These are phyloP conservation scores for Archilochus colubris DNA, from an alignment of 2,113 vertebrate genomes.

Conservation along the genomic window DNA sequence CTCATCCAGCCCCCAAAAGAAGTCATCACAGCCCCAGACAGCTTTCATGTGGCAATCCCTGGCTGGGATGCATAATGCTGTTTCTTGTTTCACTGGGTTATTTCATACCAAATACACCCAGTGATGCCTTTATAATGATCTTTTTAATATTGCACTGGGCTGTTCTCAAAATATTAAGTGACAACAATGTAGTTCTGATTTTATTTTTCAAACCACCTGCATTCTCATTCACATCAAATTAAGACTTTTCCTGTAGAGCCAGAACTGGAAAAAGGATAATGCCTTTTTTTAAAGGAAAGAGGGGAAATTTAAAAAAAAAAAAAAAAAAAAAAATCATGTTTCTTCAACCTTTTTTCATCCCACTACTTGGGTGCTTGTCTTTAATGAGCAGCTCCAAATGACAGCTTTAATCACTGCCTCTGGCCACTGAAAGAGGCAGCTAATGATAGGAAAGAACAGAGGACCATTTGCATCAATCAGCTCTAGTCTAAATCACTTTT, in stretches of 20 bases:
- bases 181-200: conserved; percentile 18
- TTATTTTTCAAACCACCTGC: conserved; percentile 59
- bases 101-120: conserved; percentile 56
- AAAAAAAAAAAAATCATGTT: conserved; percentile 17
- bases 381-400: conserved; percentile 99
- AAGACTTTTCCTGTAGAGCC: conserved; percentile 48
- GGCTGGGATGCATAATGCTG: not conserved
- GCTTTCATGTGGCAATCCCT: not conserved
- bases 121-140: conserved; percentile 52
- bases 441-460: conserved; percentile 99
- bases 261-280: conserved; percentile 51
- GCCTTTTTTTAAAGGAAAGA: not conserved
- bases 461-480: conserved; percentile 99
- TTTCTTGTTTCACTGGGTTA: conserved; percentile 40
- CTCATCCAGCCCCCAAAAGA: conserved; percentile 26
- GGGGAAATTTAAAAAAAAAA: not conserved
- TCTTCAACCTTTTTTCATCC: conserved; percentile 78
- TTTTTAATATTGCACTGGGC: conserved; percentile 3
- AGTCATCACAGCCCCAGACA: not conserved
- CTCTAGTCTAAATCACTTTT: conserved; percentile 98
- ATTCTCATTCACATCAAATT: conserved; percentile 30
- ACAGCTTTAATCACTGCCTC: conserved; percentile 99
- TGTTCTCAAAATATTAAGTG: conserved; percentile 46
- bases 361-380: conserved; percentile 83
- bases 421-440: conserved; percentile 95